These are phyloP conservation scores for Gnathonemus longibarbis DNA, from an alignment of 2,113 vertebrate species.

Conservation along the genomic window DNA sequence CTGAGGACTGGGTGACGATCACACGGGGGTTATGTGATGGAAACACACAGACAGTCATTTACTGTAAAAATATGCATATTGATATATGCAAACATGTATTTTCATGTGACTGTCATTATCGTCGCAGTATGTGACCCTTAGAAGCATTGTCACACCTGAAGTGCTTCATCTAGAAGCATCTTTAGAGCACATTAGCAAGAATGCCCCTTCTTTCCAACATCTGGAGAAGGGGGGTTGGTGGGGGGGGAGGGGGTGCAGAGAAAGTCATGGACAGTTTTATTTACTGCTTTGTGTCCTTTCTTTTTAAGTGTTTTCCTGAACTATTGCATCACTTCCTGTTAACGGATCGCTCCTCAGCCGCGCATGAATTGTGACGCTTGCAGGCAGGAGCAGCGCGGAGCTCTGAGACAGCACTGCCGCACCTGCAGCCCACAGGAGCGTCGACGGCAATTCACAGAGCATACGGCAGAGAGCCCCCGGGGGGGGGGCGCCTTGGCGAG, in stretches of 20 bases:
- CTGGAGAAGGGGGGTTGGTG: background rate
- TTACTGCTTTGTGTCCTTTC: background rate
- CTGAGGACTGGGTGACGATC: background rate
- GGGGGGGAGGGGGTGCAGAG: background rate
- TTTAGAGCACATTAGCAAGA: background rate
- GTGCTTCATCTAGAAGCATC: background rate
- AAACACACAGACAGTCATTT: background rate
- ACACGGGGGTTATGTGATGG: background rate
- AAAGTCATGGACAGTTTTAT: background rate
- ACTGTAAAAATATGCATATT: background rate
- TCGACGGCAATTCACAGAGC: background rate
- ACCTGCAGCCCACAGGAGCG: background rate
- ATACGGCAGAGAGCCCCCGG: background rate
- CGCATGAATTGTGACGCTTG: background rate
- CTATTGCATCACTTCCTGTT: background rate
- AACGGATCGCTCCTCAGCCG: background rate
- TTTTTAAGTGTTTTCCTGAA: background rate
- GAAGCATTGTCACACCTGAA: background rate
- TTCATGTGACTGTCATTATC: background rate
- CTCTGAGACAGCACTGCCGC: background rate
- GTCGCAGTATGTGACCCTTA: background rate
- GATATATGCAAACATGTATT: background rate
- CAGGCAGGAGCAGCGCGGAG: background rate
- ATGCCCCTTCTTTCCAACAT: background rate
- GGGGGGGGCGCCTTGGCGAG: background rate